Evolutionary conservation across 2,113 vertebrate species (phyloP).

Genomic region (Mirza zaza): DNA sequence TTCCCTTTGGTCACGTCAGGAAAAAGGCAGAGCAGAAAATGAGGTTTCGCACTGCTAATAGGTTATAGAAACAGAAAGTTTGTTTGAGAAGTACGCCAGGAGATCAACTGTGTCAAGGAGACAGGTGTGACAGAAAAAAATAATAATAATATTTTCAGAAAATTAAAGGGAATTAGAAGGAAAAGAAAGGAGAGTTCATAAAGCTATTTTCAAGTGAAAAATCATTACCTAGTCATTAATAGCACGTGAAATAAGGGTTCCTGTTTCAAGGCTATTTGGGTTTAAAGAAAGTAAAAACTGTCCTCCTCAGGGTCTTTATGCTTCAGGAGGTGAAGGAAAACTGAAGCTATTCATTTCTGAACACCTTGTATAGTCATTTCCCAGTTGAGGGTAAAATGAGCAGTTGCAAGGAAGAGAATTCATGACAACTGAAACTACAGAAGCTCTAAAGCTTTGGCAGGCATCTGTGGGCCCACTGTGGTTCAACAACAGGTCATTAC

Average conservation of each 20-base stretch:
- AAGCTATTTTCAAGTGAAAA: neutral
- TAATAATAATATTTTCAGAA: neutral
- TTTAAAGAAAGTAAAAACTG: neutral
- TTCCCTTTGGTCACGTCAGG: neutral
- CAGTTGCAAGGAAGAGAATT: neutral
- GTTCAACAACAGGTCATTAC: neutral
- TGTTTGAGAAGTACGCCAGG: neutral
- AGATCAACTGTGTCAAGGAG: neutral
- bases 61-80: neutral
- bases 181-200: neutral
- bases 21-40: constrained; percentile 14
- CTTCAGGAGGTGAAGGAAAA: neutral
- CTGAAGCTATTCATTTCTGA: neutral
- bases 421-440: neutral
- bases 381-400: neutral
- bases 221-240: neutral
- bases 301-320: neutral
- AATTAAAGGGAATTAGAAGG: neutral
- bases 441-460: neutral
- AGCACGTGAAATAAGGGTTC: neutral
- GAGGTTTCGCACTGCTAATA: neutral
- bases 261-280: neutral
- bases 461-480: rapidly evolving
- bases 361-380: neutral
- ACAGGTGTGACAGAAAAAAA: neutral